Evolutionary conservation across 2,888 invertebrate genomes (phyloP), one percentile per base, ranked within the genome.

Genomic region (Euzetes globulus): DNA sequence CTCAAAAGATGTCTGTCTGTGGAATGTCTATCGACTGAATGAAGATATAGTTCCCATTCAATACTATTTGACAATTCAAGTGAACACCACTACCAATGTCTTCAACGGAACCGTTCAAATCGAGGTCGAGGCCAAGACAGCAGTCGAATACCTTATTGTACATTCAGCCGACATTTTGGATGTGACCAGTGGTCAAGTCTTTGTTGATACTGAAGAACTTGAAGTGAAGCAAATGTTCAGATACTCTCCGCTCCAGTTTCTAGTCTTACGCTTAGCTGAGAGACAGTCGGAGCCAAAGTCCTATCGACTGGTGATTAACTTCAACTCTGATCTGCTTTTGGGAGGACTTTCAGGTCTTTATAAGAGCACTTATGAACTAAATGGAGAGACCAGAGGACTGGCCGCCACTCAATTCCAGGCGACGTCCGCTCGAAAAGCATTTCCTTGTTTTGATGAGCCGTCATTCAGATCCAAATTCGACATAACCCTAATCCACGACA

Each of bases 401-500:
- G 70, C 76, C 7, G 75, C 75, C 3, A 74, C 77, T 17, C 75
- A 75, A 29, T 77, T 78, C 58, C 76, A 77, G 52, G 74, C 78
- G 1, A 78, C 77, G 0, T 58, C 75, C 33, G 78, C 77, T 1
- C 76, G 79, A 5, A 74, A 77, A 37, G 74, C 78, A 9, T 79
- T 79, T 45, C 79, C 79, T 3, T 79, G 79, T 75, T 79, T 79
- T 72, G 79, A 79, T 52, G 79, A 79, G 55, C 79, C 79, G 15
- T 75, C 70, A 1, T 72, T 79, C 19, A 79, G 77, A 37, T 73
- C 77, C 17, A 60, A 80, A 82, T 55, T 85, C 91, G 63, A 82
- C 86, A 50, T 91, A 88, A 80, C 82, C 83, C 76, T 85, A 85
- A 77, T 84, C 90, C 81, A 87, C 86, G 29, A 85, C 87, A 77